Conservation (phyloP, 2,797 vertebrate species). For the Syngnathus rostellatus region DNA sequence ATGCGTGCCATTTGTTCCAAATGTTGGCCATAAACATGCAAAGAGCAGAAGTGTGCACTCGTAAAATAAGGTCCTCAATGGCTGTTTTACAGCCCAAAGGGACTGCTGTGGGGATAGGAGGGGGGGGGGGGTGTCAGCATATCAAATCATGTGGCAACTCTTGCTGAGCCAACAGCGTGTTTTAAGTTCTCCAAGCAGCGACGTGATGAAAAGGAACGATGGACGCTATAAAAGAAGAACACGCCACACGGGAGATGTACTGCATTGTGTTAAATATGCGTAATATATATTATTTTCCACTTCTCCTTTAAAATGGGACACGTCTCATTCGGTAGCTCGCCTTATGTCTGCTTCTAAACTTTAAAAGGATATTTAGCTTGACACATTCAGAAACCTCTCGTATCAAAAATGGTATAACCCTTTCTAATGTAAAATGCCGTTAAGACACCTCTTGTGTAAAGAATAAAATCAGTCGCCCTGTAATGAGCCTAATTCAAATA, state of each 20-base stretch:
- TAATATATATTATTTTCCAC: slow-evolving; percentile 51
- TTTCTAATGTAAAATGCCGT: slow-evolving; percentile 19
- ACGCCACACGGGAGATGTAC: slow-evolving; percentile 52
- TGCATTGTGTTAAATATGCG: slow-evolving; percentile 65
- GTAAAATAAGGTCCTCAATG: slow-evolving; percentile 57
- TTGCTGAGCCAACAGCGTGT: slow-evolving; percentile 58
- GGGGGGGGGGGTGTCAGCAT: slow-evolving; percentile 27
- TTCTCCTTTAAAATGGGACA: slow-evolving; percentile 66
- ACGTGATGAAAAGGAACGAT: slow-evolving; percentile 59
- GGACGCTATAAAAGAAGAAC: slow-evolving; percentile 48
- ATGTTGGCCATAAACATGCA: slow-evolving; percentile 71
- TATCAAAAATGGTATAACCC: slow-evolving; percentile 7
- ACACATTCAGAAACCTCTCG: slow-evolving; percentile 43
- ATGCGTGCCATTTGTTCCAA: slow-evolving; percentile 68
- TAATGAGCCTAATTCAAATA: slow-evolving; percentile 13
- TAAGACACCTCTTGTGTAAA: slow-evolving; percentile 11
- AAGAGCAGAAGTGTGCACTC: slow-evolving; percentile 64
- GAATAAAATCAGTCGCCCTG: slow-evolving; percentile 16
- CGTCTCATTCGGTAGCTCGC: slow-evolving; percentile 67
- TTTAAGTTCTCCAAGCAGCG: slow-evolving; percentile 54
- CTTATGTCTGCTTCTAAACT: slow-evolving; percentile 67
- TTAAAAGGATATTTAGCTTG: slow-evolving; percentile 57
- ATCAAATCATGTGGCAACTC: slow-evolving; percentile 46
- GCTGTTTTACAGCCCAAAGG: slow-evolving; percentile 64
- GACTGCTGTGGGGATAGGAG: slow-evolving; percentile 16